A percentile compares a stretch with the other conserved stretches of the same genome.
Conservation (phyloP, 2,888 invertebrate genomes). For the Tridacna crocea region DNA sequence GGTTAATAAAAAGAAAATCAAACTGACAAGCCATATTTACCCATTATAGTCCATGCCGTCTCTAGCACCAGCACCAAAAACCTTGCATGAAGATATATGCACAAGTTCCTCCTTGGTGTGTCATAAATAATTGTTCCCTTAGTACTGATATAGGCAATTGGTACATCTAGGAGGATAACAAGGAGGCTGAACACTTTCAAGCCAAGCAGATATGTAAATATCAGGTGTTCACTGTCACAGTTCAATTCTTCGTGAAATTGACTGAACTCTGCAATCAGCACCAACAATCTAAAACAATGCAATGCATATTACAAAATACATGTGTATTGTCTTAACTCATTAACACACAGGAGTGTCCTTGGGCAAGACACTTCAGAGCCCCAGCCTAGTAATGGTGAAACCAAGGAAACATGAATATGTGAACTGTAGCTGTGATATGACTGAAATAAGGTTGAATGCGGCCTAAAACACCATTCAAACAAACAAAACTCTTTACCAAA, state of each 20-base stretch:
- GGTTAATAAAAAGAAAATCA: too few species aligned
- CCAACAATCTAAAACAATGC: conserved; percentile 36
- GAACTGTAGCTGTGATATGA: too few species aligned
- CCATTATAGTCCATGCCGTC: conserved; percentile 54
- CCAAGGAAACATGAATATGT: too few species aligned
- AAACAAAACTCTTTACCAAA: too few species aligned
- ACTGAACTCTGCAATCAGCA: conserved; percentile 32
- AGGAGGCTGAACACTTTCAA: conserved; percentile 38
- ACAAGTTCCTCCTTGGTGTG: conserved; percentile 37
- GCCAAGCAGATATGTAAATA: conserved; percentile 51
- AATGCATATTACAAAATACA: neutral
- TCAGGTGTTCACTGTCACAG: conserved; percentile 39
- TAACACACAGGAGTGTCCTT: too few species aligned
- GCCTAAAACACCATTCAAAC: too few species aligned
- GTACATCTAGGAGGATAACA: conserved; percentile 34
- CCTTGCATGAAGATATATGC: conserved; percentile 38
- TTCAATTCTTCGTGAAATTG: conserved; percentile 38
- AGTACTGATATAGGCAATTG: conserved; percentile 54
- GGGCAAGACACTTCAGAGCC: too few species aligned
- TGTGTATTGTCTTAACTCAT: too few species aligned
- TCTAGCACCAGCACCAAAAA: conserved; percentile 38
- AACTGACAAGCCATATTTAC: conserved; percentile 13
- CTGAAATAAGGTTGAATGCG: too few species aligned
- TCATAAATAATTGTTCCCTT: conserved; percentile 56
- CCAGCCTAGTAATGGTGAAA: too few species aligned